Base-by-base conservation (phyloP, 1,140 invertebrate genomes). In the Lethocerus indicus region DNA sequence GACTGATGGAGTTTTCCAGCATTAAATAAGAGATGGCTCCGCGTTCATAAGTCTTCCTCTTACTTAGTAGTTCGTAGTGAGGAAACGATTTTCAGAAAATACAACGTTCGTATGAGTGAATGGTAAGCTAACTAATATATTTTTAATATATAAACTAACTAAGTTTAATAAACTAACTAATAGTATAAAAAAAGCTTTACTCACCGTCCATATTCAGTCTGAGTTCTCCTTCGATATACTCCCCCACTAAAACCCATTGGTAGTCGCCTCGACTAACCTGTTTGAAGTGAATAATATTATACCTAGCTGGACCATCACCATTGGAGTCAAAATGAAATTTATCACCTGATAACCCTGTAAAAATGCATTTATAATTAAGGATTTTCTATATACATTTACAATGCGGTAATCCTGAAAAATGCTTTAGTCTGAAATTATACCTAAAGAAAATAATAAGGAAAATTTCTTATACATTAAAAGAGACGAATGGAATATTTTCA, bases 231-330 rank as follows among this genome's bases (percentile, higher is more conserved):
- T 57, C 56, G 21, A 49, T 67, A 63, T 90, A 91, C 61, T 85
- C 76, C 2, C 88, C 88, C 1, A 93, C 87, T 51, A 79, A 77
- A 13, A 87, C 71, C 90, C 90, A 95, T 42, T 52, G 53, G 26
- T 49, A 55, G 18, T 55, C 48, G 16, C 52, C 52, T 9, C 42
- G 29, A 65, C 64, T 88, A 88, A 77, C 73, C 63, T 92, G 84
- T 61, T 90, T 89, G 71, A 92, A 96, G 63, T 95, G 90, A 41
- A 94, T 81, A 50, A 95, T 93, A 59, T 93, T 89, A 68, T 96
- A 96, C 3, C 90, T 72, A 1, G 89, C 85, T 0, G 90, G 90
- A 1, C 89, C 91, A 58, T 96, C 91, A 1, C 88, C 87, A 58
- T 88, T 85, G 14, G 64, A 67, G 63, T 90, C 84, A 64, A 95